Evolutionary conservation across 1,140 invertebrate genomes (phyloP).

Genomic region (Heliothis virescens): DNA sequence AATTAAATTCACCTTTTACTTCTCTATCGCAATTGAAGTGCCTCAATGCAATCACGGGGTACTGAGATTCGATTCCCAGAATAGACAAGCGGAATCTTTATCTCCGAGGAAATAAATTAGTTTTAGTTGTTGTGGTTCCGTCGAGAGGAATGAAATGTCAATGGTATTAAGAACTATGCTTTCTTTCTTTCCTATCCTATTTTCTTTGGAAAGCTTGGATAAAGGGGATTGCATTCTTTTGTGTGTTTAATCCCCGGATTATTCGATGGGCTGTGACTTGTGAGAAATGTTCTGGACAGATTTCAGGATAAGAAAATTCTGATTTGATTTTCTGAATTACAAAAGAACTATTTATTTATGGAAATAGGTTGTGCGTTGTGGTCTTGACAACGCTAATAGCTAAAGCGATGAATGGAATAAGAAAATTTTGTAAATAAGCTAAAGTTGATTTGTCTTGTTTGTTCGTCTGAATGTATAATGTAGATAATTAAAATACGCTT

Average conservation of each 20-base stretch:
- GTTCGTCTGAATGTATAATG: too few relatives aligned
- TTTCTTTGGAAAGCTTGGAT: constrained; percentile 6
- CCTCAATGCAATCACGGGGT: constrained; percentile 46
- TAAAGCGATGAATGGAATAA: too few relatives aligned
- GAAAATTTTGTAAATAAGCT: too few relatives aligned
- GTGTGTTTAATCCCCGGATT: constrained; percentile 7
- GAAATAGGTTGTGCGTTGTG: background rate
- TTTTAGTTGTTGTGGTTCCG: constrained; percentile 45
- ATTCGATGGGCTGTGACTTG: background rate
- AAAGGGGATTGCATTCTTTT: constrained; percentile 16
- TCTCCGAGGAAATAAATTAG: constrained; percentile 48
- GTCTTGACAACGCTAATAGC: background rate
- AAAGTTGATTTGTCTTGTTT: too few relatives aligned
- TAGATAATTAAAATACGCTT: too few relatives aligned
- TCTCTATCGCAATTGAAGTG: constrained; percentile 31
- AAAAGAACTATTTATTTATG: background rate
- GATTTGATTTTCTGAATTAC: background rate
- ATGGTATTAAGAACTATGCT: constrained; percentile 45
- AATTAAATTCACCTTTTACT: constrained; percentile 49
- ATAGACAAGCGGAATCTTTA: constrained; percentile 53
- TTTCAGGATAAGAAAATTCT: background rate
- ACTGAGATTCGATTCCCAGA: constrained; percentile 46
- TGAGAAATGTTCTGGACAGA: background rate
- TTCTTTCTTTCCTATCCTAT: constrained; percentile 2
- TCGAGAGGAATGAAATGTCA: constrained; percentile 46